phyloP scores from a whole-genome alignment of 2,797 vertebrate genomes.

The Craterocephalus amniculus region DNA sequence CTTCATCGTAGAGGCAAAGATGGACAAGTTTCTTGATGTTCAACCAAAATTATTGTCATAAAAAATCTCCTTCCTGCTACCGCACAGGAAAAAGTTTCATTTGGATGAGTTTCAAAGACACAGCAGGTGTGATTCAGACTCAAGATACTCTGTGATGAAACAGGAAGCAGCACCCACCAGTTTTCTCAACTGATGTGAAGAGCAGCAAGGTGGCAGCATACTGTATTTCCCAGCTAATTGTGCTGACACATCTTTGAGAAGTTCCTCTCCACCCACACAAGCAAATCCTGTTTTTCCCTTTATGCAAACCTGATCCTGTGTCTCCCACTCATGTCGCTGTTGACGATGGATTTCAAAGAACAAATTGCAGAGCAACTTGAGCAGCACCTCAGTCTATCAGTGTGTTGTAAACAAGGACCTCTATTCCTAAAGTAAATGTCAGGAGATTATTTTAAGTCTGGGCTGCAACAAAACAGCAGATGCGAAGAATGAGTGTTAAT shows the following conservation, averaged over 20 bases:
- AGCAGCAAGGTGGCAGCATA: conserved; percentile 15
- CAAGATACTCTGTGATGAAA: conserved; percentile 39
- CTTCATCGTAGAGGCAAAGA: conserved; percentile 32
- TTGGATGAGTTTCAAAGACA: conserved; percentile 33
- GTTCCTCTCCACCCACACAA: conserved; percentile 60
- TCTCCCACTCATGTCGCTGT: conserved; percentile 57
- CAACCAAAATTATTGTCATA: conserved; percentile 14
- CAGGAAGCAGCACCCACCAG: conserved; percentile 27
- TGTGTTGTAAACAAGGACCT: conserved; percentile 54
- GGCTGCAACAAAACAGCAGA: conserved; percentile 7
- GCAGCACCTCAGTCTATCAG: conserved; percentile 33
- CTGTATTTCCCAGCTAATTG: conserved; percentile 51
- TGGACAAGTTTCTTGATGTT: conserved; percentile 8
- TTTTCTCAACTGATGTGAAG: conserved; percentile 51
- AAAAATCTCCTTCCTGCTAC: conserved; percentile 10
- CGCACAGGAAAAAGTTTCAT: conserved; percentile 1
- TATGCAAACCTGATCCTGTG: conserved; percentile 32
- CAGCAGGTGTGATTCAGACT: conserved; percentile 30
- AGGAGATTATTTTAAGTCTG: conserved; percentile 41
- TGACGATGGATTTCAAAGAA: conserved; percentile 54
- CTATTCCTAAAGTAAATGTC: conserved; percentile 25
- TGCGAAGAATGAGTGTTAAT: conserved; percentile 1
- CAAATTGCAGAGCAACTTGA: conserved; percentile 64
- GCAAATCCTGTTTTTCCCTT: conserved; percentile 57
- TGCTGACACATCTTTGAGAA: conserved; percentile 57